Percentiles rank a stretch among this genome's conserved stretches.
phyloP scores from a whole-genome alignment of 1,140 invertebrate species.

The Rhynchophorus ferrugineus region DNA sequence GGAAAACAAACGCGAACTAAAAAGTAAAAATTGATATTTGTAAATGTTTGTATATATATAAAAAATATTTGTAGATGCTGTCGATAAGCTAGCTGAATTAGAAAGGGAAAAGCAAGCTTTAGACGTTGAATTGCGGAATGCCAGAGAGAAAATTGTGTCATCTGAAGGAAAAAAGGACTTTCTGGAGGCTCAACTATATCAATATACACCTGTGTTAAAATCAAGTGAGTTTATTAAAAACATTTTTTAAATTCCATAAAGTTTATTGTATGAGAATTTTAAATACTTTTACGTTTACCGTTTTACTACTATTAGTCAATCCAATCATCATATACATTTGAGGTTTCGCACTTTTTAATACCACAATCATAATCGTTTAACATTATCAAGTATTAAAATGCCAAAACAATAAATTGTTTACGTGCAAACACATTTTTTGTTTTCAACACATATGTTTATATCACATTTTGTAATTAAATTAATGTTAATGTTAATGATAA shows the following conservation, averaged over 20 bases:
- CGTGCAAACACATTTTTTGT: no score
- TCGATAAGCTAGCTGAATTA: conserved; percentile 54
- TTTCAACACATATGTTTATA: no score
- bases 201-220: conserved; percentile 30
- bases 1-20: conserved; percentile 62
- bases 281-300: no score
- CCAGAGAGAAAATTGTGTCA: conserved; percentile 56
- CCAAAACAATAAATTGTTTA: no score
- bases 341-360: no score
- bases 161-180: conserved; percentile 60
- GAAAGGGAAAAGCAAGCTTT: conserved; percentile 59
- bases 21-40: conserved; percentile 41
- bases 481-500: no score
- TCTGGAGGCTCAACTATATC: conserved; percentile 53
- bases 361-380: no score
- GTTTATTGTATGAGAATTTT: neutral
- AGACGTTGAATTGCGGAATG: conserved; percentile 57
- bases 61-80: conserved; percentile 48
- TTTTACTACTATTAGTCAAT: no score
- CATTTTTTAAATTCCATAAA: neutral
- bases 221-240: conserved; percentile 33
- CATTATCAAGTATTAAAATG: no score
- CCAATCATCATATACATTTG: no score
- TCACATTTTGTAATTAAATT: no score
- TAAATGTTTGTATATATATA: neutral